These are phyloP conservation scores for Collichthys lucidus DNA, from an alignment of 2,113 vertebrate genomes.

Conservation along the genomic window DNA sequence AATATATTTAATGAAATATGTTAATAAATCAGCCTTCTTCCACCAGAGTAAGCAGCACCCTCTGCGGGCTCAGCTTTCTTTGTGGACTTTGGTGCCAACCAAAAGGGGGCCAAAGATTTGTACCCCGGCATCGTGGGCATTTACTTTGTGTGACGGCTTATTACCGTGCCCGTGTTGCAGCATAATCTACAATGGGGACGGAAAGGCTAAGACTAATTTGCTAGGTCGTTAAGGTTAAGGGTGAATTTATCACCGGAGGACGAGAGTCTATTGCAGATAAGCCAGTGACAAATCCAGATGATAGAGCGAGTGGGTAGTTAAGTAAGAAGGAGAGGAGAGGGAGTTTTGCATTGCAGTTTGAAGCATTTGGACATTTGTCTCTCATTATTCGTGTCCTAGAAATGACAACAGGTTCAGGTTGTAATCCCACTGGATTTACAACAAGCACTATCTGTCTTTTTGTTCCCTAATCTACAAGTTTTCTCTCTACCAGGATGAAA, in stretches of 20 bases:
- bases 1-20: slow-evolving; percentile 86
- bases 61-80: slow-evolving; percentile 85
- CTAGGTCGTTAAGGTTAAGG: slow-evolving; percentile 81
- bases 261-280: slow-evolving; percentile 68
- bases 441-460: not conserved
- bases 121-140: slow-evolving; percentile 81
- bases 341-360: not conserved
- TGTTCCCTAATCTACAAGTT: not conserved
- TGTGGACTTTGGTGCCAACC: slow-evolving; percentile 76
- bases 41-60: slow-evolving; percentile 79
- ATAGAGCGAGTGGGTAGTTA: slow-evolving; percentile 20
- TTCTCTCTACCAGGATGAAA: slow-evolving; percentile 2
- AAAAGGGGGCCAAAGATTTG: slow-evolving; percentile 86
- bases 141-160: slow-evolving; percentile 87
- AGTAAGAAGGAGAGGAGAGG: not conserved
- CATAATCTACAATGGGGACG: slow-evolving; percentile 82
- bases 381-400: slow-evolving; percentile 10
- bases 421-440: slow-evolving; percentile 2
- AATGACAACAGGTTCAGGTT: slow-evolving; percentile 1
- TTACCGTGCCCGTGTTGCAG: slow-evolving; percentile 81
- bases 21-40: slow-evolving; percentile 84
- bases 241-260: slow-evolving; percentile 82
- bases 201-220: slow-evolving; percentile 84
- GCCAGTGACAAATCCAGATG: slow-evolving; percentile 72
- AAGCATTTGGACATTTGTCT: slow-evolving; percentile 1